These are phyloP conservation scores for Aplysina aerophoba DNA, from an alignment of 37 sponge, comb jelly and placozoan species.

Conservation along the genomic window DNA sequence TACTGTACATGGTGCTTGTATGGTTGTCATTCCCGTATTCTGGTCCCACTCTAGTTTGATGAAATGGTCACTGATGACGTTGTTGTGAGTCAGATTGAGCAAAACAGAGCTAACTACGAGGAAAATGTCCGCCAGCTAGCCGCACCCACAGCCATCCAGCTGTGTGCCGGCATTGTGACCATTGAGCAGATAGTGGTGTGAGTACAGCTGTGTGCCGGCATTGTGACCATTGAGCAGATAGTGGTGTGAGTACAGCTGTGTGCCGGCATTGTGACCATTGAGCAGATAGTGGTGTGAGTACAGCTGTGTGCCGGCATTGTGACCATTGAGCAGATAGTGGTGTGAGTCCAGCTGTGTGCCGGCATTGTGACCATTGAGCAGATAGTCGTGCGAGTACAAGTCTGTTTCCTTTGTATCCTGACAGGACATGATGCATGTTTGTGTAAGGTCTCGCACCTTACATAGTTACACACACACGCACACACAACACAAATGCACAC, in stretches of 20 bases:
- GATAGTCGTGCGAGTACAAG: no score
- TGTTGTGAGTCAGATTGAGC: slow-evolving; percentile 45
- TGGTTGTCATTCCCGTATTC: neutral
- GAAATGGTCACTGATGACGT: slow-evolving; percentile 46
- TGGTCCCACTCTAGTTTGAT: slow-evolving; percentile 52
- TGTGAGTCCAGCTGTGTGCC: no score
- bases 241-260: no score
- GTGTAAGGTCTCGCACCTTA: neutral
- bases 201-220: neutral
- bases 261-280: no score
- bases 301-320: no score
- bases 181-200: slow-evolving; percentile 72
- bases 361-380: no score
- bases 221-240: no score
- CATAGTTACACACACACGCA: neutral
- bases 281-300: no score
- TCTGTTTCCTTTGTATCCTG: no score
- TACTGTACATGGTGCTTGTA: no score
- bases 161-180: slow-evolving; percentile 53
- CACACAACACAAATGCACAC: neutral
- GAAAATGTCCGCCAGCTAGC: slow-evolving; percentile 35
- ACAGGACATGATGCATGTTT: no score
- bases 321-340: no score
- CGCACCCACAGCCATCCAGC: slow-evolving; percentile 38
- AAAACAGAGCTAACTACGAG: slow-evolving; percentile 55